A percentile compares a stretch with the other conserved stretches of the same genome.
phyloP scores from a whole-genome alignment of 2,113 vertebrate species.

The Hylia prasina region DNA sequence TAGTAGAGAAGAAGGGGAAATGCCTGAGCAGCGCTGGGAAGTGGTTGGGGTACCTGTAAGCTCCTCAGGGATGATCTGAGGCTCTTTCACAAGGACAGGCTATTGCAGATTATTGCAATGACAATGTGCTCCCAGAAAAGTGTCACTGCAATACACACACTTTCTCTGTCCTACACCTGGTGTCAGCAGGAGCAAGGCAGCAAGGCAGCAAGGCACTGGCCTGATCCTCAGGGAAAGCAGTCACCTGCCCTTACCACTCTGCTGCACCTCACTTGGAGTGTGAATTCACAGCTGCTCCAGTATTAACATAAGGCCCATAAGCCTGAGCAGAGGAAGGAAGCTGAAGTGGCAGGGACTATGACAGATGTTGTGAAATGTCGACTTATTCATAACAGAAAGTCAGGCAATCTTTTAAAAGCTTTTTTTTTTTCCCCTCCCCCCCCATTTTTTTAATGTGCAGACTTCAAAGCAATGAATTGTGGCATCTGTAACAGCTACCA shows the following conservation, averaged over 20 bases:
- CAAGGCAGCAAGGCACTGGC: no score
- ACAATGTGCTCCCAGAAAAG: background rate
- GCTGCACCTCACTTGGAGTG: background rate
- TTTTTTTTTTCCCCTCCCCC: background rate
- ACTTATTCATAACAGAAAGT: constrained; percentile 72
- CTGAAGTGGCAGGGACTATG: constrained; percentile 46
- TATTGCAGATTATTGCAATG: background rate
- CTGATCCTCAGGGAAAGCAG: background rate
- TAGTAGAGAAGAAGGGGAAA: background rate
- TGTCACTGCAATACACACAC: background rate
- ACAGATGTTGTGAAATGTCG: constrained; percentile 68
- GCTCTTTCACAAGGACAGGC: background rate
- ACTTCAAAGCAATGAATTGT: constrained; percentile 79
- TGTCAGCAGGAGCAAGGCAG: background rate
- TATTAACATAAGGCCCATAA: constrained; percentile 54
- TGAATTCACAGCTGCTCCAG: constrained; percentile 53
- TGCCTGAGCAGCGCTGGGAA: background rate
- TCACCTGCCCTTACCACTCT: background rate
- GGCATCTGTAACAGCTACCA: constrained; percentile 75
- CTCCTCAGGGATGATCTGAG: background rate
- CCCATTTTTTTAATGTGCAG: constrained; percentile 40
- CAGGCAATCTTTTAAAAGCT: constrained; percentile 68
- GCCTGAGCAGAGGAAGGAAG: constrained; percentile 54
- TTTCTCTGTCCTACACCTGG: rapidly evolving
- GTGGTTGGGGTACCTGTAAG: background rate